Percentiles rank a stretch among this genome's conserved stretches.
phyloP scores from a whole-genome alignment of 2,888 invertebrate species.

The Lymantria monacha region DNA sequence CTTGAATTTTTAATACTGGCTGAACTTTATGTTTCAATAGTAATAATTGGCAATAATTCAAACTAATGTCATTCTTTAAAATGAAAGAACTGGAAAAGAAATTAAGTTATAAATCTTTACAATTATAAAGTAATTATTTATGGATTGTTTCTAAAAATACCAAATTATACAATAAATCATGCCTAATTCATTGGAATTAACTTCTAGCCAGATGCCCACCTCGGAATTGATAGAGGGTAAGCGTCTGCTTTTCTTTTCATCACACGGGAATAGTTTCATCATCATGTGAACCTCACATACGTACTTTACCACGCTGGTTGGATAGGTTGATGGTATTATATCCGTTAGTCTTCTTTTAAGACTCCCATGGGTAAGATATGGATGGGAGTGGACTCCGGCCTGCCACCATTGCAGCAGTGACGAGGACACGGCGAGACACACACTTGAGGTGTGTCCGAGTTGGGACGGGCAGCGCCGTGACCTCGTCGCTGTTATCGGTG shows the following conservation, averaged over 20 bases:
- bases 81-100: slow-evolving; percentile 41
- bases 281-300: no score
- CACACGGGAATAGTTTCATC: no score
- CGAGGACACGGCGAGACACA: no score
- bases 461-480: no score
- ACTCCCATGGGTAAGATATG: no score
- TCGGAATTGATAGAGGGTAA: slow-evolving; percentile 35
- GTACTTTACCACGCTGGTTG: no score
- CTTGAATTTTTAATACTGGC: slow-evolving; percentile 9
- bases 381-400: no score
- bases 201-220: slow-evolving; percentile 40
- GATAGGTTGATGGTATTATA: no score
- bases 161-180: slow-evolving; percentile 32
- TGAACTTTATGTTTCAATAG: neutral
- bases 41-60: neutral
- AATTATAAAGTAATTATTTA: slow-evolving; percentile 20
- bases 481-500: no score
- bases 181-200: slow-evolving; percentile 41
- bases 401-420: no score
- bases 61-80: slow-evolving; percentile 49
- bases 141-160: slow-evolving; percentile 54
- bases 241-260: neutral
- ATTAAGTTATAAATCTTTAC: slow-evolving; percentile 7
- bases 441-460: no score
- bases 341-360: no score